Evolutionary conservation across 2,113 vertebrate genomes (phyloP).

Genomic region (Passer montanus): DNA sequence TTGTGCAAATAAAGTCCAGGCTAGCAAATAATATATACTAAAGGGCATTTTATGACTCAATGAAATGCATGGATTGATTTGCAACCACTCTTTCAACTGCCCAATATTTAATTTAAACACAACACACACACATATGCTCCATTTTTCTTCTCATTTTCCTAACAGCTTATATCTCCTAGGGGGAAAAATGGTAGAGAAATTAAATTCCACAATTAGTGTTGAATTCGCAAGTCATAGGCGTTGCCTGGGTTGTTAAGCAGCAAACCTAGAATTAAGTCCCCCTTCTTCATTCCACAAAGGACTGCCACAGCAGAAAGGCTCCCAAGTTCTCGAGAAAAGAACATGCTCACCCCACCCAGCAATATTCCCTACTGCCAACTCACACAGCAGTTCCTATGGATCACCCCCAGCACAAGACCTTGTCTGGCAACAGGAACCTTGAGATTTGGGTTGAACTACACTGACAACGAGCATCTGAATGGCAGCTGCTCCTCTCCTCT

Average conservation of each 20-base stretch:
- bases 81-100: neutral
- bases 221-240: neutral
- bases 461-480: neutral
- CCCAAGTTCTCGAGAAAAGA: neutral
- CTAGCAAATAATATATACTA: neutral
- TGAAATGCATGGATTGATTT: neutral
- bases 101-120: neutral
- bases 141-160: neutral
- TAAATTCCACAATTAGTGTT: neutral
- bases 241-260: neutral
- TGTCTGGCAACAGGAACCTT: neutral
- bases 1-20: neutral
- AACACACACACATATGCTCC: neutral
- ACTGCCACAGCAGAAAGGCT: neutral
- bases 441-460: neutral
- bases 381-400: neutral
- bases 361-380: neutral
- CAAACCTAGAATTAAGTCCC: conserved; percentile 6
- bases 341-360: neutral
- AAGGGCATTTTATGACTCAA: neutral
- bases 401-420: neutral
- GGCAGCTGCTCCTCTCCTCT: neutral
- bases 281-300: neutral
- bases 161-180: neutral
- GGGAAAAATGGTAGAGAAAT: neutral